Evolutionary conservation across 2,113 vertebrate species (phyloP).

Genomic region (Salvator merianae): DNA sequence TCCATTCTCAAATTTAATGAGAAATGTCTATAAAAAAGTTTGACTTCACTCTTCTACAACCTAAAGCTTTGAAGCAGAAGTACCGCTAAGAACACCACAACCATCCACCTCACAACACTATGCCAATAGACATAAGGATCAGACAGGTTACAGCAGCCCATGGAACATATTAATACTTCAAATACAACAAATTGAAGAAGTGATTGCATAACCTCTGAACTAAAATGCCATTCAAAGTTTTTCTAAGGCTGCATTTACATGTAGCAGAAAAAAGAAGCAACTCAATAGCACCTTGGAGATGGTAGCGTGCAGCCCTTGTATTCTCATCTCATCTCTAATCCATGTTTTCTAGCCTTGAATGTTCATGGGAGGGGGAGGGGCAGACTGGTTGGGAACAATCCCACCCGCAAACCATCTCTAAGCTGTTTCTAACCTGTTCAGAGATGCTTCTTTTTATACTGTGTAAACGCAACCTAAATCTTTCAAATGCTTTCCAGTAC

Average conservation of each 20-base stretch:
- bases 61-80: neutral
- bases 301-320: too few species aligned
- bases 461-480: neutral
- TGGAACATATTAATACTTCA: constrained; percentile 3
- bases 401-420: too few species aligned
- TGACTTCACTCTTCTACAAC: neutral
- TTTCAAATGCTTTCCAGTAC: neutral
- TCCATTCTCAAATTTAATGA: neutral
- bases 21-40: neutral
- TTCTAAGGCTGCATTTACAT: too few species aligned
- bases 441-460: too few species aligned
- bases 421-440: too few species aligned
- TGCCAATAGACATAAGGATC: neutral
- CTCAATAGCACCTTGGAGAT: too few species aligned
- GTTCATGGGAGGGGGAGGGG: too few species aligned
- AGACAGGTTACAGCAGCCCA: neutral
- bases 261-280: too few species aligned
- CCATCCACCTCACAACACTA: neutral
- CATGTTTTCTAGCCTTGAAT: too few species aligned
- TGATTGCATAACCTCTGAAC: neutral
- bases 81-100: neutral
- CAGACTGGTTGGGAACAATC: too few species aligned
- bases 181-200: neutral
- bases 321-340: too few species aligned
- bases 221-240: neutral